Base-by-base conservation (phyloP, 2,888 invertebrate genomes). In the Sarcophaga variegata region DNA sequence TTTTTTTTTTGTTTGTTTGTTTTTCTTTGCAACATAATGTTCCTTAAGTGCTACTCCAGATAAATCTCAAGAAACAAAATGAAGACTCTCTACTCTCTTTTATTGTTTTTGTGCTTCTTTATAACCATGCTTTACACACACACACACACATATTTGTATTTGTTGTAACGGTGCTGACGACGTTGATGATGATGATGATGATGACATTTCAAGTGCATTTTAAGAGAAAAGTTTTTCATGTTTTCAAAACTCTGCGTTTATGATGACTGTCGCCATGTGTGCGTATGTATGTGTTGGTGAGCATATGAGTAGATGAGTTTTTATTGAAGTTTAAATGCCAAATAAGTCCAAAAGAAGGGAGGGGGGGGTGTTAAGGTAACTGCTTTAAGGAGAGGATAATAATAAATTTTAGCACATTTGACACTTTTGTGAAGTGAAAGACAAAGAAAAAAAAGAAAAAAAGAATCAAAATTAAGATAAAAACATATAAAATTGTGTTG, bases 171-270 rank as follows among this genome's bases (percentile, higher is more conserved):
- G 37, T 37, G 37, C 2, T 37, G 37, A 37, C 37, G 37, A 37
- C 10, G 37, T 10, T 70, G 59, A 14, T 5, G 17, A 49, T 2
- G 49, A 12, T 49, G 49, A 49, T 49, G 49, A 54, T 74, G 85
- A 81, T 74, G 81, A 81, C 81, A 81, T 82, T 85, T 81, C 69
- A 85, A 85, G 78, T 78, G 81, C 82, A 81, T 81, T 82, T 84
- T 78, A 85, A 75, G 64, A 66, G 59, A 63, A 78, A 81, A 81
- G 72, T 81, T 78, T 85, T 63, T 85, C 62, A 49, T 37, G 37
- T 76, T 62, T 62, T 59, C 10, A 76, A 20, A 67, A 81, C 59
- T 47, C 45, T 25, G 22, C 22, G 49, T 70, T 54, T 70, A 14
- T 25, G 54, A 54, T 70, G 45, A 25, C 2, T 11, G 27, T 37